A percentile compares a stretch with the other conserved stretches of the same genome.
These are phyloP conservation scores for Micrastur ruficollis DNA, from an alignment of 2,797 vertebrate genomes.

Conservation along the genomic window DNA sequence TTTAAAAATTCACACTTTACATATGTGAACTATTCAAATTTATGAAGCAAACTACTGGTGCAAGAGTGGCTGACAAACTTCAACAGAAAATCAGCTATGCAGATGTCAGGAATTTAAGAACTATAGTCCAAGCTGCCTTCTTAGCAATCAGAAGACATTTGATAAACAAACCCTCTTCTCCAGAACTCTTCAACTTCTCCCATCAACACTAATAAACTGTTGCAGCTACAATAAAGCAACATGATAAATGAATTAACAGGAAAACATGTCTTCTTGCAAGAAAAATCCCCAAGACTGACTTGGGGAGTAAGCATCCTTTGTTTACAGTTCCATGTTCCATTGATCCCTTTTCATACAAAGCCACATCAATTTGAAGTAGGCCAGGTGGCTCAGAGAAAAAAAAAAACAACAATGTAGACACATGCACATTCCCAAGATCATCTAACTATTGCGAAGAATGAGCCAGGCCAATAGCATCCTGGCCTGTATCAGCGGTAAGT, in stretches of 20 bases:
- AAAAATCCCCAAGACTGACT: background rate
- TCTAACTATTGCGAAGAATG: background rate
- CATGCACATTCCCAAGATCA: background rate
- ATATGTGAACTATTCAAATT: background rate
- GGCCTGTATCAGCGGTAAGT: background rate
- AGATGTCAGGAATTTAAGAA: background rate
- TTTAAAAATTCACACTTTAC: background rate
- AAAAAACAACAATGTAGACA: background rate
- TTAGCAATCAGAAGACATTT: background rate
- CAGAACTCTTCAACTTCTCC: background rate
- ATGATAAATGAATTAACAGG: background rate
- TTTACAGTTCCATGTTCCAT: background rate
- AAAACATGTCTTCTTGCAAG: background rate
- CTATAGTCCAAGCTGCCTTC: background rate
- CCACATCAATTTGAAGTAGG: background rate
- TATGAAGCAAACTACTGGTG: background rate
- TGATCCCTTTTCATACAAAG: background rate
- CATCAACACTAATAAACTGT: rapidly evolving
- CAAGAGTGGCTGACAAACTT: background rate
- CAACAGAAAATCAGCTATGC: rapidly evolving
- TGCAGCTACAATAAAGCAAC: background rate
- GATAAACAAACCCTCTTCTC: background rate
- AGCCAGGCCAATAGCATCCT: background rate
- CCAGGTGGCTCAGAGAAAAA: background rate
- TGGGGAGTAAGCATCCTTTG: background rate